These are phyloP conservation scores for Elysia chlorotica DNA, from an alignment of 1,140 invertebrate genomes.

Conservation along the genomic window DNA sequence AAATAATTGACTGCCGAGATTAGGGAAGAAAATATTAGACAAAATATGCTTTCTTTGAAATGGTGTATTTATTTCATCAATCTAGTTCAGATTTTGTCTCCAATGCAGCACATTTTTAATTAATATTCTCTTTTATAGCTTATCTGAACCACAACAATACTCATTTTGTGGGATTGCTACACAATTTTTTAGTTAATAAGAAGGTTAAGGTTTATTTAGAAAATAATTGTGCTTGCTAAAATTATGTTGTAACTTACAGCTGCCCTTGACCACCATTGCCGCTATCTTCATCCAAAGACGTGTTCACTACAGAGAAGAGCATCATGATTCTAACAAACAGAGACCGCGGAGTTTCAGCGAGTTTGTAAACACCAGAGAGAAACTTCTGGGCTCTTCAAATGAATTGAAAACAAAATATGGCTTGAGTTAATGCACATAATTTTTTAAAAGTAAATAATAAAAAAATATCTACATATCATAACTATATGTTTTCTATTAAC, in stretches of 20 bases:
- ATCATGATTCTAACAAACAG: constrained; percentile 63
- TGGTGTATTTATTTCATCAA: not conserved
- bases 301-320: constrained; percentile 62
- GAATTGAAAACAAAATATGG: constrained; percentile 7
- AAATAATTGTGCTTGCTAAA: not conserved
- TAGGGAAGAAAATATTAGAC: too few relatives aligned
- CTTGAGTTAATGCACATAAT: not conserved
- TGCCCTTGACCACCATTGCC: constrained; percentile 51
- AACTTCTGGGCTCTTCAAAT: constrained; percentile 49
- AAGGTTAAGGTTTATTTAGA: not conserved
- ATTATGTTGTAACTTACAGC: constrained; percentile 41
- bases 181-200: not conserved
- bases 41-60: too few relatives aligned
- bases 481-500: too few relatives aligned
- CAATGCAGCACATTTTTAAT: not conserved
- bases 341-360: constrained; percentile 47
- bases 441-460: not conserved
- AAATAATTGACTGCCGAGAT: too few relatives aligned
- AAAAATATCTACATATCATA: not conserved
- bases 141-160: not conserved
- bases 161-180: not conserved
- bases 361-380: constrained; percentile 58
- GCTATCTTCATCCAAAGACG: constrained; percentile 60
- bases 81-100: not conserved
- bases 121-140: not conserved